These are phyloP conservation scores for Illadopsis cleaveri DNA, from an alignment of 2,113 vertebrate species.

Conservation along the genomic window DNA sequence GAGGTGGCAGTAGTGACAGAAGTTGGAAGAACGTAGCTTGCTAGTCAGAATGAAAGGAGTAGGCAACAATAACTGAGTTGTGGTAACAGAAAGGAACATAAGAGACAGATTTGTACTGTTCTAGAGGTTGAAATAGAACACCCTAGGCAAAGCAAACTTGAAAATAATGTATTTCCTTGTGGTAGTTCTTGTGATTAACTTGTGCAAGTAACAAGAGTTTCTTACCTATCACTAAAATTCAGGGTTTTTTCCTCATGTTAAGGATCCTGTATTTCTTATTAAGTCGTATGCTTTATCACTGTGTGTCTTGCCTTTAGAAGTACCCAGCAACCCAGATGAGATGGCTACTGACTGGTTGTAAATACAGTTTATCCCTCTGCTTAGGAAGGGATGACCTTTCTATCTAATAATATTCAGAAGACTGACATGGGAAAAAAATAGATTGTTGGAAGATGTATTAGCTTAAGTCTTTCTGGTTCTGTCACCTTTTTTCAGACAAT, in stretches of 20 bases:
- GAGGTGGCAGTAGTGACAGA: neutral
- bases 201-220: neutral
- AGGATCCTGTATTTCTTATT: neutral
- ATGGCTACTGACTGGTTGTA: neutral
- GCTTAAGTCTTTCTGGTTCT: neutral
- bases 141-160: neutral
- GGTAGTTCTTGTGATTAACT: neutral
- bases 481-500: neutral
- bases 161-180: neutral
- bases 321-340: neutral
- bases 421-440: neutral
- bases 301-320: neutral
- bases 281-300: neutral
- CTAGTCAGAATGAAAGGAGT: neutral
- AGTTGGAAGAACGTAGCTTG: neutral
- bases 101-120: neutral
- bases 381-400: neutral
- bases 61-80: neutral
- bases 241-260: neutral
- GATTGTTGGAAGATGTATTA: neutral
- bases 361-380: neutral
- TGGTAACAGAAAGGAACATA: rapidly evolving
- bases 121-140: neutral
- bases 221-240: neutral
- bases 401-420: neutral